A percentile compares a stretch with the other conserved stretches of the same genome.
phyloP scores from a whole-genome alignment of 1,140 invertebrate genomes.

The Microplitis demolitor region DNA sequence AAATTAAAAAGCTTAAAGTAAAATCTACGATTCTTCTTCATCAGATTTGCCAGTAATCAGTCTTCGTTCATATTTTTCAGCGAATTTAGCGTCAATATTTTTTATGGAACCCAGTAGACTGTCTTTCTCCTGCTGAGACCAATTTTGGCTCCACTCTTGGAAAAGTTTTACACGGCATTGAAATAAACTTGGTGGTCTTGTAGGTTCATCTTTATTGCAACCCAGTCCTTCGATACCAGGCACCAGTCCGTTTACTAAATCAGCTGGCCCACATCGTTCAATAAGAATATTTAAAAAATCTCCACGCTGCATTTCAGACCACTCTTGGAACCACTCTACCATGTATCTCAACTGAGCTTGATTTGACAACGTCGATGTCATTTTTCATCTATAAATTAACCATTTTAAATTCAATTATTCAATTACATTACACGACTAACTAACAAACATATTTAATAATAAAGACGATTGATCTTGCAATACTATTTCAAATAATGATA shows the following conservation, averaged over 20 bases:
- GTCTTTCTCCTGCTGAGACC: constrained; percentile 77
- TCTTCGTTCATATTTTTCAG: constrained; percentile 71
- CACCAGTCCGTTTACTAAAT: constrained; percentile 76
- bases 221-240: constrained; percentile 70
- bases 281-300: constrained; percentile 82
- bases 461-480: not conserved
- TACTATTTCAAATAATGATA: not conserved
- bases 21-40: constrained; percentile 20
- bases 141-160: constrained; percentile 82
- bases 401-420: not conserved
- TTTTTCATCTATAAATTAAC: constrained; percentile 37
- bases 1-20: not conserved
- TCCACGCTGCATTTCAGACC: constrained; percentile 82
- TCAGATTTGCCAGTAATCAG: constrained; percentile 46
- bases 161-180: constrained; percentile 89
- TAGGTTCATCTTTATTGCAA: constrained; percentile 65
- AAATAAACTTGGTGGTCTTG: constrained; percentile 82
- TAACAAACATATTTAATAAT: too few relatives aligned
- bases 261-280: constrained; percentile 66
- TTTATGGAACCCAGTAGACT: constrained; percentile 71
- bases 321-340: constrained; percentile 86
- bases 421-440: too few relatives aligned
- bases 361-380: constrained; percentile 61
- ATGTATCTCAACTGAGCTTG: constrained; percentile 79
- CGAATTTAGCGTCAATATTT: constrained; percentile 73